phyloP scores from a whole-genome alignment of 2,888 invertebrate species.

The Cremastinae sp. region DNA sequence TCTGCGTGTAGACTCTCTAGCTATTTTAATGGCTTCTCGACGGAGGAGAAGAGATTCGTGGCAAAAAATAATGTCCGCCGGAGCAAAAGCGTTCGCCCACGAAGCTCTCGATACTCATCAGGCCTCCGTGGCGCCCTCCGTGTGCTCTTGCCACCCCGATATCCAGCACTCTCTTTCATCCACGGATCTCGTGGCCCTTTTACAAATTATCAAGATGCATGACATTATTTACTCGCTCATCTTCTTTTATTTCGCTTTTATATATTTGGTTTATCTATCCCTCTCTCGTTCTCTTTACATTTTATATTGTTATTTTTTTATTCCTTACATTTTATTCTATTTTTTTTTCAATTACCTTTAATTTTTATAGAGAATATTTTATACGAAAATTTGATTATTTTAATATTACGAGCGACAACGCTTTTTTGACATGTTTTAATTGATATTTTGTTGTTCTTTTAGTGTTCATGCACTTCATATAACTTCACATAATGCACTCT shows the following conservation, averaged over 20 bases:
- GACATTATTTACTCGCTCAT: constrained; percentile 42
- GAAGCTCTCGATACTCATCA: constrained; percentile 56
- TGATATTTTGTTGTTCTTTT: too few relatives aligned
- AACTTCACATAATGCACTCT: too few relatives aligned
- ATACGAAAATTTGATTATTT: too few relatives aligned
- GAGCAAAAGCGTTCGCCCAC: constrained; percentile 58
- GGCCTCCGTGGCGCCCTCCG: constrained; percentile 2
- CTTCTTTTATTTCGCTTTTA: neutral
- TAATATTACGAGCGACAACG: too few relatives aligned
- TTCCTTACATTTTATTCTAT: too few relatives aligned
- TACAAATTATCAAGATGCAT: constrained; percentile 61
- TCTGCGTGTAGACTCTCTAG: constrained; percentile 32
- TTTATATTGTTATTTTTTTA: too few relatives aligned
- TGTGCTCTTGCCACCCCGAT: neutral
- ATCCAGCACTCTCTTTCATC: constrained; percentile 3
- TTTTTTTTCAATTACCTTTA: too few relatives aligned
- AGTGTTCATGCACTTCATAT: too few relatives aligned
- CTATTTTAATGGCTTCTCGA: constrained; percentile 58
- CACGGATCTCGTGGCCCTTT: constrained; percentile 16
- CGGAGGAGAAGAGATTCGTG: constrained; percentile 24
- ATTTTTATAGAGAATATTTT: too few relatives aligned
- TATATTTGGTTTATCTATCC: too few relatives aligned
- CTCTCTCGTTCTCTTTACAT: constrained; percentile 3
- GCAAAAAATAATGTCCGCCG: constrained; percentile 25
- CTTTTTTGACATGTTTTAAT: too few relatives aligned